Conservation (phyloP, 2,797 vertebrate species). For the Megaceryle alcyon region DNA sequence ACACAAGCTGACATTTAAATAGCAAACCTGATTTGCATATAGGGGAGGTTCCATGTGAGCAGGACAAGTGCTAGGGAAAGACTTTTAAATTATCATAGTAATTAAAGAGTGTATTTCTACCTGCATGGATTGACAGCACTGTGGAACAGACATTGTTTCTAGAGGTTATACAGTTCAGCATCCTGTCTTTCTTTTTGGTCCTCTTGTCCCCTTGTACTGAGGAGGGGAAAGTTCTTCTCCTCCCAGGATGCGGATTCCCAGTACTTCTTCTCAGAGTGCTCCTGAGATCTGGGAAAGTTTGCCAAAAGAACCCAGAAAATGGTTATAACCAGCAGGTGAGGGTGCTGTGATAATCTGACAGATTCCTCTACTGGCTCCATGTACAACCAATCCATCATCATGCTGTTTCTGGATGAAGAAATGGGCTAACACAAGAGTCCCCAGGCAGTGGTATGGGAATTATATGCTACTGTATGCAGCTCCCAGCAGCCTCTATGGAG, state of each 20-base stretch:
- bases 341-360: background rate
- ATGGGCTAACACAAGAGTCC: background rate
- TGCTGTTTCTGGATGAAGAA: background rate
- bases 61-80: background rate
- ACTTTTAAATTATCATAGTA: background rate
- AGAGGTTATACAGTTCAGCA: background rate
- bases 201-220: background rate
- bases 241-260: rapidly evolving
- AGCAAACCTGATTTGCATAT: constrained; percentile 41
- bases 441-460: background rate
- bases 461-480: background rate
- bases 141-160: background rate
- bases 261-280: background rate
- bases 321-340: background rate
- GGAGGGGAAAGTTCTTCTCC: background rate
- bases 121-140: background rate
- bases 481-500: background rate
- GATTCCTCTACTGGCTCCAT: background rate
- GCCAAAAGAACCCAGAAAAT: background rate
- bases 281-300: background rate
- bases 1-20: constrained; percentile 44
- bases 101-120: constrained; percentile 16
- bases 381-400: background rate
- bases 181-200: background rate
- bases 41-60: constrained; percentile 15